Conservation (phyloP, 1,140 invertebrate genomes). For the Drosophila biarmipes region DNA sequence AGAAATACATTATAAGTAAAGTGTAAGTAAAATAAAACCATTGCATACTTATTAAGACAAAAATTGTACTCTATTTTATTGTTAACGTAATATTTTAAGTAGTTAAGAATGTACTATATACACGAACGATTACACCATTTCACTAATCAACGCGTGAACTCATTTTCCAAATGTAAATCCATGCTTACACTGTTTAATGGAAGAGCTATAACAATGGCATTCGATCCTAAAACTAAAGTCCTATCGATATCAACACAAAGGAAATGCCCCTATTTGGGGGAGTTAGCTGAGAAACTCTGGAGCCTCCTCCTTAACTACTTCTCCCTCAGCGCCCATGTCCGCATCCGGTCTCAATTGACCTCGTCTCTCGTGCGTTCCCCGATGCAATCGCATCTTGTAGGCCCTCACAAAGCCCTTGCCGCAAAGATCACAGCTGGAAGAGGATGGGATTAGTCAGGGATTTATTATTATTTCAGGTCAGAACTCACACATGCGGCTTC, state of each 20-base stretch:
- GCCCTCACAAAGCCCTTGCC: slow-evolving; percentile 75
- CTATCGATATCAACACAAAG: not conserved
- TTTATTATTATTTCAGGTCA: no score
- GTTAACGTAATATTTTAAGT: no score
- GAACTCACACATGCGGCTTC: slow-evolving; percentile 69
- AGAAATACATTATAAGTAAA: no score
- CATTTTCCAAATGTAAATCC: not conserved
- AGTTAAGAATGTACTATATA: no score
- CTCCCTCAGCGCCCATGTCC: slow-evolving; percentile 6
- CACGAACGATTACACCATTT: no score
- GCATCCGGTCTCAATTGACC: slow-evolving; percentile 48
- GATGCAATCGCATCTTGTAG: slow-evolving; percentile 73
- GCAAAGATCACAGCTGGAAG: slow-evolving; percentile 63
- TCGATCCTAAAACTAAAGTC: not conserved
- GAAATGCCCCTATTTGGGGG: not conserved
- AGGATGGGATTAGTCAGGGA: no score
- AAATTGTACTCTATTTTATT: no score
- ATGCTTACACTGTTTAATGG: not conserved
- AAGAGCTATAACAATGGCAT: not conserved
- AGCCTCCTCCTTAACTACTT: slow-evolving; percentile 50
- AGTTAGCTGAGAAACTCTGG: slow-evolving; percentile 36
- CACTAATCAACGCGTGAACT: no score
- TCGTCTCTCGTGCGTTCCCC: slow-evolving; percentile 65
- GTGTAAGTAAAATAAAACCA: not conserved
- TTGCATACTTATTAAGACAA: not conserved